Percentiles rank a stretch among this genome's conserved stretches.
phyloP scores from a whole-genome alignment of 2,888 invertebrate genomes.

The Dolichopus griseipennis region DNA sequence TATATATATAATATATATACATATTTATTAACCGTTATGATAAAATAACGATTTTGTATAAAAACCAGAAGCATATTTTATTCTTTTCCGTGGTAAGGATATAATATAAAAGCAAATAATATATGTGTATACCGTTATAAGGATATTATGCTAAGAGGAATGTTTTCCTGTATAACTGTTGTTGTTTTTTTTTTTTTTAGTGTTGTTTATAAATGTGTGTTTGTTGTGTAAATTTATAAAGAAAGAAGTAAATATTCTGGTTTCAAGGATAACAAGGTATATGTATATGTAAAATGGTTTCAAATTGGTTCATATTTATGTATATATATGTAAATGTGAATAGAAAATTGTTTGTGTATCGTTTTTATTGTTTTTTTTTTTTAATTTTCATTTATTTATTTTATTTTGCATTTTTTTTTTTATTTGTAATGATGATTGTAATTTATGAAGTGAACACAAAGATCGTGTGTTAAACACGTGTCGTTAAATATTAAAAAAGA shows the following conservation, averaged over 20 bases:
- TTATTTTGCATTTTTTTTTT: not conserved
- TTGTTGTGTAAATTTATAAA: no score
- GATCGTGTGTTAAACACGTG: not conserved
- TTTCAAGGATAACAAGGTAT: no score
- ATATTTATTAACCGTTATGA: no score
- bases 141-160: not conserved
- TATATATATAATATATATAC: no score
- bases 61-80: not conserved
- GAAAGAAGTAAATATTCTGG: no score
- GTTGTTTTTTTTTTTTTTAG: not conserved
- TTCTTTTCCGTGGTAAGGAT: not conserved
- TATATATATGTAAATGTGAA: not conserved
- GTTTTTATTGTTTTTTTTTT: not conserved
- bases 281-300: no score
- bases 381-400: not conserved
- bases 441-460: conserved; percentile 4
- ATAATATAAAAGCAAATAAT: no score
- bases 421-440: not conserved
- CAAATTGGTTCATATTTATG: not conserved
- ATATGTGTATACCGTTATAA: not conserved
- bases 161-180: not conserved
- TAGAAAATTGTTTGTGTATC: not conserved
- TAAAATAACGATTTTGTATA: no score
- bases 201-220: not conserved
- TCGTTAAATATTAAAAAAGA: not conserved